A percentile compares a stretch with the other conserved stretches of the same genome.
Evolutionary conservation across 2,113 vertebrate genomes (phyloP).

Genomic region (Stictonetta naevosa): DNA sequence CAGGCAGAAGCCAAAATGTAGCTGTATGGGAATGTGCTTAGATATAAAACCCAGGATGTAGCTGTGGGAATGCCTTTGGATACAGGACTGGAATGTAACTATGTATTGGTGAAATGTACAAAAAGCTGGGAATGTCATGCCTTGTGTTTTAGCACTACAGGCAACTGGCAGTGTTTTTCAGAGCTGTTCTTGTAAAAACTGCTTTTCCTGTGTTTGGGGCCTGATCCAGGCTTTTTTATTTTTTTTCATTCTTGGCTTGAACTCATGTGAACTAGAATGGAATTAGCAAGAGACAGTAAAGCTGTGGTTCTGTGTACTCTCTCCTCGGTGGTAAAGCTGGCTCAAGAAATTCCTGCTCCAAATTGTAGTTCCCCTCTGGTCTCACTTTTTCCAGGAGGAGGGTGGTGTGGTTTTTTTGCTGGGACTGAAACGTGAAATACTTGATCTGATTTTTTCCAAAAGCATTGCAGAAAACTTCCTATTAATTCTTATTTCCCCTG

Average conservation of each 20-base stretch:
- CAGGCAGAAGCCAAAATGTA: not conserved
- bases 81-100: conserved; percentile 1
- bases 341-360: not conserved
- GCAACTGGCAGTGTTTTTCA: conserved; percentile 1
- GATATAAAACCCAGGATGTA: not conserved
- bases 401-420: not conserved
- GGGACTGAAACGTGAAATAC: not conserved
- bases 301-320: not conserved
- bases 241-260: conserved; percentile 11
- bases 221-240: not conserved
- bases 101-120: not conserved
- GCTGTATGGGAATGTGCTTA: not conserved
- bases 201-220: not conserved
- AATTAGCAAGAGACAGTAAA: conserved; percentile 21
- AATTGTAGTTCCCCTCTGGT: not conserved
- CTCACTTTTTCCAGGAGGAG: conserved; percentile 27
- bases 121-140: conserved; percentile 27
- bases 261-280: conserved; percentile 16
- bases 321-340: not conserved
- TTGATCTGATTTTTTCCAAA: not conserved
- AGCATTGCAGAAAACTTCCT: not conserved
- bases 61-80: conserved; percentile 32
- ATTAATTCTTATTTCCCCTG: not conserved
- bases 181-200: conserved; percentile 3
- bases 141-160: not conserved